phyloP scores from a whole-genome alignment of 1,140 invertebrate genomes.

The Zaprionus nigranus region DNA sequence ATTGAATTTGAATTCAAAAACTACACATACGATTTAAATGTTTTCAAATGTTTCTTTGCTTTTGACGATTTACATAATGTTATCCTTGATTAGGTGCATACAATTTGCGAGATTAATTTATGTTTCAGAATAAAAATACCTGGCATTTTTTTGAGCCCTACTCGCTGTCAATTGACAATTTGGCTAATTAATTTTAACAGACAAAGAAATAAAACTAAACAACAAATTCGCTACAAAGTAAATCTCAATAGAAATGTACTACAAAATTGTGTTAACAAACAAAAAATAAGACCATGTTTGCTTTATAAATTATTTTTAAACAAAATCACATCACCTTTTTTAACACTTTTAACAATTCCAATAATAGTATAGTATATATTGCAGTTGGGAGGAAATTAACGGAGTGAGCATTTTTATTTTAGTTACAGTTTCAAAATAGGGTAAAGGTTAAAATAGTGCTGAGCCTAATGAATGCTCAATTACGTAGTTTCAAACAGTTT shows the following conservation, averaged over 20 bases:
- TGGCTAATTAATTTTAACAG: constrained; percentile 12
- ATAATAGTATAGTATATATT: constrained; percentile 20
- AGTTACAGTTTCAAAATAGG: constrained; percentile 21
- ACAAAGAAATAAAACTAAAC: neutral
- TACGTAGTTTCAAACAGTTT: constrained; percentile 18
- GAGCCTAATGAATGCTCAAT: constrained; percentile 30
- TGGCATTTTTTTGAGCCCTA: constrained; percentile 6
- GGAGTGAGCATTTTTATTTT: constrained; percentile 3
- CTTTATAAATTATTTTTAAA: constrained; percentile 11
- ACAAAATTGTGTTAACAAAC: neutral
- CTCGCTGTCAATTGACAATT: constrained; percentile 28
- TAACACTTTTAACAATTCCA: constrained; percentile 35
- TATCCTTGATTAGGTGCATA: constrained; percentile 21
- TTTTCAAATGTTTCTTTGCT: constrained; percentile 14
- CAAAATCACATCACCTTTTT: constrained; percentile 19
- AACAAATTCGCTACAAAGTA: constrained; percentile 3
- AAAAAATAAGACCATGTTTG: constrained; percentile 10
- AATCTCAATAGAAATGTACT: neutral
- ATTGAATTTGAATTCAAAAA: constrained; percentile 31
- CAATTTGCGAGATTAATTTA: constrained; percentile 1
- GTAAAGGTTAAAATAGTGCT: constrained; percentile 19
- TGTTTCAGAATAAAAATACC: constrained; percentile 14
- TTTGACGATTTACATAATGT: constrained; percentile 35
- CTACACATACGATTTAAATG: constrained; percentile 37
- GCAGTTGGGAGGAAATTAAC: constrained; percentile 10